These are phyloP conservation scores for Agapetus fuscipes DNA, from an alignment of 2,888 invertebrate species.

Conservation along the genomic window DNA sequence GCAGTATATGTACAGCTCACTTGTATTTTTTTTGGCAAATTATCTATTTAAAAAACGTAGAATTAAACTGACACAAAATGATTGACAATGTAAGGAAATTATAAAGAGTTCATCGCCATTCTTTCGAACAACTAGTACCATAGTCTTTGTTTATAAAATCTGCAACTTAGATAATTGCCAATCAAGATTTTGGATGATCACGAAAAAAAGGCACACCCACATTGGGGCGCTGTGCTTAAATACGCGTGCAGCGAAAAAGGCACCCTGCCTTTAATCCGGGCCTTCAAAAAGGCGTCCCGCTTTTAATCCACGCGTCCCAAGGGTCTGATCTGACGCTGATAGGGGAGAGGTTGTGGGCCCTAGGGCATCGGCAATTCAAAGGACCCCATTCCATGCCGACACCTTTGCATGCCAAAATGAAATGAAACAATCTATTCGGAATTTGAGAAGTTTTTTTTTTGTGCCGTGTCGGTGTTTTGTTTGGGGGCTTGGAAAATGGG, in stretches of 20 bases:
- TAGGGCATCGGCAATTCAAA: slow-evolving; percentile 21
- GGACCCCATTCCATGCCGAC: slow-evolving; percentile 22
- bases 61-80: too few species aligned
- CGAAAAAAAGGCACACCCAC: too few species aligned
- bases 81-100: too few species aligned
- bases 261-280: slow-evolving; percentile 12
- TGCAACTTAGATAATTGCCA: too few species aligned
- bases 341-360: slow-evolving; percentile 17
- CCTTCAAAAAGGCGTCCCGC: slow-evolving; percentile 21
- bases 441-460: slow-evolving; percentile 18
- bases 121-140: too few species aligned
- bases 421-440: slow-evolving; percentile 23
- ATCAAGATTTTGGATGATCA: too few species aligned
- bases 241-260: slow-evolving; percentile 17
- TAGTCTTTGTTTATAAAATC: too few species aligned
- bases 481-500: slow-evolving; percentile 1
- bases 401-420: slow-evolving; percentile 21
- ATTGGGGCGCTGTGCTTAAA: slow-evolving; percentile 26
- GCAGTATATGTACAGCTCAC: too few species aligned
- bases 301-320: slow-evolving; percentile 23
- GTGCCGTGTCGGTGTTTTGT: slow-evolving; percentile 15
- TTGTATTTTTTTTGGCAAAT: too few species aligned
- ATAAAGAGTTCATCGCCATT: too few species aligned
- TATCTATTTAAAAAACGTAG: too few species aligned
- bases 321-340: slow-evolving; percentile 24